Evolutionary conservation across 2,888 invertebrate genomes (phyloP).

Genomic region (Drosophila peninsularis): DNA sequence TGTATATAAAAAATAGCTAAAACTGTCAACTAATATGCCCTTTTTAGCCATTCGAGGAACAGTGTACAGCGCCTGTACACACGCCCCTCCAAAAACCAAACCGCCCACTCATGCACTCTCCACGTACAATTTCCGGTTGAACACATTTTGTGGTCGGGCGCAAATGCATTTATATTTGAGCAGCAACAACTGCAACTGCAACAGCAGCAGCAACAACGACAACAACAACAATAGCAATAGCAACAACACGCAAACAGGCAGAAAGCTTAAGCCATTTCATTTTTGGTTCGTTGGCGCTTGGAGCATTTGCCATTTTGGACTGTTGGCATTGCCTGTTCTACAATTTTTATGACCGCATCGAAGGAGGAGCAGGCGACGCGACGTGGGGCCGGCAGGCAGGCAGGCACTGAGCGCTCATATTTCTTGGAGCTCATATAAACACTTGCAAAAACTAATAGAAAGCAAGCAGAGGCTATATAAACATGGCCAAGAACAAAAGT

Average conservation of each 20-base stretch:
- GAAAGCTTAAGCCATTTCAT: slow-evolving; percentile 79
- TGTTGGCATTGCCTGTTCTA: slow-evolving; percentile 47
- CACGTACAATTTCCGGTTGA: slow-evolving; percentile 83
- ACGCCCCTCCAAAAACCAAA: slow-evolving; percentile 25
- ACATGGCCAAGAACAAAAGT: slow-evolving; percentile 43
- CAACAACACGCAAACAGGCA: slow-evolving; percentile 46
- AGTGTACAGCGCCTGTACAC: slow-evolving; percentile 5
- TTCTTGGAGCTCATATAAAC: slow-evolving; percentile 67
- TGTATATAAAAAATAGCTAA: neutral
- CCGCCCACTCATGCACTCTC: slow-evolving; percentile 65
- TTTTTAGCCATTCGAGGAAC: neutral
- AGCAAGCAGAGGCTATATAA: slow-evolving; percentile 54
- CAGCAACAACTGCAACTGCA: slow-evolving; percentile 45
- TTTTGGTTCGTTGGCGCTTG: slow-evolving; percentile 75
- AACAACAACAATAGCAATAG: slow-evolving; percentile 27
- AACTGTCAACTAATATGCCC: neutral
- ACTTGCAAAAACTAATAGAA: slow-evolving; percentile 68
- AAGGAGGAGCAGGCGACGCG: neutral
- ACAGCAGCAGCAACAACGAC: slow-evolving; percentile 34
- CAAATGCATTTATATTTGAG: slow-evolving; percentile 80
- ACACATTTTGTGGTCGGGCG: slow-evolving; percentile 82
- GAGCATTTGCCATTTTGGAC: slow-evolving; percentile 69
- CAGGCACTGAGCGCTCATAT: slow-evolving; percentile 64
- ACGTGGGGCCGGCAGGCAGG: neutral
- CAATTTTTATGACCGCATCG: slow-evolving; percentile 57